Conservation (phyloP, 2,797 vertebrate species). For the Nannoperca australis region DNA sequence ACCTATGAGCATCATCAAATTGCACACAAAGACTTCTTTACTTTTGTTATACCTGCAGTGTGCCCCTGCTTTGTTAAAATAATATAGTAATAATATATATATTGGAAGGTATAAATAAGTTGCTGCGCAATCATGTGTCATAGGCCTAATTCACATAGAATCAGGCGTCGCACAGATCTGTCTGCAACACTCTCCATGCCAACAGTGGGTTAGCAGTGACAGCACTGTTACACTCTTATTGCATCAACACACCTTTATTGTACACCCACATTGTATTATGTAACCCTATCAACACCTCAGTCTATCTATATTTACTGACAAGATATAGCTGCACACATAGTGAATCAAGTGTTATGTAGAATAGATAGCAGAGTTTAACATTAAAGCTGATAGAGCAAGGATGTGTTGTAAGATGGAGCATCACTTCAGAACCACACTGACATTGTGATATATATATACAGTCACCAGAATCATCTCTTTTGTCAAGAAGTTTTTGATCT, state of each 20-base stretch:
- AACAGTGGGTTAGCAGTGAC: not conserved
- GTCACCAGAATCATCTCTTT: not conserved
- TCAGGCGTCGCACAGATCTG: not conserved
- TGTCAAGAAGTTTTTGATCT: not conserved
- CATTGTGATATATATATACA: not conserved
- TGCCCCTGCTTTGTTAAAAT: not conserved
- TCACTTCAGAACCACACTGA: constrained; percentile 4
- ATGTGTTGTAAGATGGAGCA: not conserved
- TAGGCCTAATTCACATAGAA: too few relatives aligned
- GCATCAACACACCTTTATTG: constrained; percentile 12
- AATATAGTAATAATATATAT: too few relatives aligned
- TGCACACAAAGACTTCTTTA: not conserved
- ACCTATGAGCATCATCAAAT: not conserved
- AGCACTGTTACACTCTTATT: constrained; percentile 28
- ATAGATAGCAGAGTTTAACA: not conserved
- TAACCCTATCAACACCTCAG: not conserved
- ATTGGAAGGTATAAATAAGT: not conserved
- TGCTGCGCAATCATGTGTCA: not conserved
- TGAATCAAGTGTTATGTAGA: constrained; percentile 3
- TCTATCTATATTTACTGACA: not conserved
- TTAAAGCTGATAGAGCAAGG: not conserved
- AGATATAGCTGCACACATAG: not conserved
- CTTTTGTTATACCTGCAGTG: not conserved
- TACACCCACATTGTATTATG: not conserved
- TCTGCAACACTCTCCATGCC: not conserved